Evolutionary conservation across 2,888 invertebrate species (phyloP).

Genomic region (Yponomeuta plumbellus): DNA sequence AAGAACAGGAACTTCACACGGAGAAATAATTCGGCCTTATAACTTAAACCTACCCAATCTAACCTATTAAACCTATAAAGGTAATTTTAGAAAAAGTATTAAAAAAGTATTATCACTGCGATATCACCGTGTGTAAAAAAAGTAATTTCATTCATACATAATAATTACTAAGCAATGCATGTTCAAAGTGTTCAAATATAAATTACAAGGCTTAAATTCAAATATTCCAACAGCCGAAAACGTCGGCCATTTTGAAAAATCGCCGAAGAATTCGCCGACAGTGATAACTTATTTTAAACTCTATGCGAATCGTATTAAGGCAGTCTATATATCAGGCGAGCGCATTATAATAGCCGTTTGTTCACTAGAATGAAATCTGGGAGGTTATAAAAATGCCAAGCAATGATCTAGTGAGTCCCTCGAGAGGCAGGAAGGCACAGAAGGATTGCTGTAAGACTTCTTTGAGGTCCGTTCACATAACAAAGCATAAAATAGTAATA

Average conservation of each 20-base stretch:
- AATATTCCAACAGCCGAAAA: background rate
- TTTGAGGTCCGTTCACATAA: no score
- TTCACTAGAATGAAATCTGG: conserved; percentile 15
- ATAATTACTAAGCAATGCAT: background rate
- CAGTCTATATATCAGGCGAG: background rate
- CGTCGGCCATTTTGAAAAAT: background rate
- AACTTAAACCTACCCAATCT: no score
- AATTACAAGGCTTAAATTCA: background rate
- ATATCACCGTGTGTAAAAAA: background rate
- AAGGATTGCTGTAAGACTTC: background rate
- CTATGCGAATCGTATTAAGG: conserved; percentile 1
- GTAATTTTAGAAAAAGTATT: no score
- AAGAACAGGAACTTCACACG: no score
- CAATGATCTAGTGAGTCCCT: conserved; percentile 8
- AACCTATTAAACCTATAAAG: no score
- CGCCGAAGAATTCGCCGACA: background rate
- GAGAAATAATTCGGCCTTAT: no score
- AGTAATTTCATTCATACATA: background rate
- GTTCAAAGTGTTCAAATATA: background rate
- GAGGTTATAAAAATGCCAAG: conserved; percentile 16
- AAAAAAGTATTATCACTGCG: no score
- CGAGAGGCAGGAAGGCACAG: background rate
- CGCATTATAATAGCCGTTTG: conserved; percentile 15
- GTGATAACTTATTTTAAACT: background rate
- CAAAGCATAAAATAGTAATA: no score